Base-by-base conservation (phyloP, 2,888 invertebrate species). In the Xestia ashworthii region DNA sequence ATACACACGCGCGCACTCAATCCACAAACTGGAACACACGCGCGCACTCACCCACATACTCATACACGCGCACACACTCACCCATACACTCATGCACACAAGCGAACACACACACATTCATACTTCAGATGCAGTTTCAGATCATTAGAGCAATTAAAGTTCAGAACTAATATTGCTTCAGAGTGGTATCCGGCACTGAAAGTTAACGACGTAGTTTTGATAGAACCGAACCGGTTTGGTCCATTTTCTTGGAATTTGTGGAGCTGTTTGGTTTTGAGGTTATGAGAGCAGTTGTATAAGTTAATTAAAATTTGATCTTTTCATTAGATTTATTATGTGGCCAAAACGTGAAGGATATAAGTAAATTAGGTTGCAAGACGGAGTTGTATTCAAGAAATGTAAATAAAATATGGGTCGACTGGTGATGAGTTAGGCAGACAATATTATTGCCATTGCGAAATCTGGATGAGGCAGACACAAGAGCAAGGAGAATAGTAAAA, bases 101-200 rank as follows among this genome's bases (percentile, higher is more conserved):
- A 25, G 38, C 38, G 9, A 60, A 25, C 14, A 19, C 53, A 38
- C 53, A 38, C 32, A 19, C 48, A 9, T 32, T 53, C 22, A 62
- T 62, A 75, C 67, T 71, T 72, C 32, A 12, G 19, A 41, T 67
- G 82, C 78, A 79, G 66, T 75, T 82, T 62, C 69, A 55, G 44
- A 73, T 83, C 62, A 84, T 85, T 82, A 65, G 55, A 64, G 67
- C 72, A 84, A 84, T 84, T 82, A 82, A 71, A 84, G 66, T 79
- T 85, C 64, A 44, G 60, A 82, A 84, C 83, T 85, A 84, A 84
- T 84, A 85, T 82, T 73, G 38, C 70, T 65, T 48, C 66, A 38
- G 74, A 44, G 62, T 46, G 25, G 74, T 62, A 66, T 82, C 83
- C 86, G 67, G 53, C 25, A 41, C 53, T 65, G 44, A 70, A 70